Percentiles rank a stretch among this genome's conserved stretches.
These are phyloP conservation scores for Trachelus tabidus DNA, from an alignment of 2,888 invertebrate species.

Conservation along the genomic window DNA sequence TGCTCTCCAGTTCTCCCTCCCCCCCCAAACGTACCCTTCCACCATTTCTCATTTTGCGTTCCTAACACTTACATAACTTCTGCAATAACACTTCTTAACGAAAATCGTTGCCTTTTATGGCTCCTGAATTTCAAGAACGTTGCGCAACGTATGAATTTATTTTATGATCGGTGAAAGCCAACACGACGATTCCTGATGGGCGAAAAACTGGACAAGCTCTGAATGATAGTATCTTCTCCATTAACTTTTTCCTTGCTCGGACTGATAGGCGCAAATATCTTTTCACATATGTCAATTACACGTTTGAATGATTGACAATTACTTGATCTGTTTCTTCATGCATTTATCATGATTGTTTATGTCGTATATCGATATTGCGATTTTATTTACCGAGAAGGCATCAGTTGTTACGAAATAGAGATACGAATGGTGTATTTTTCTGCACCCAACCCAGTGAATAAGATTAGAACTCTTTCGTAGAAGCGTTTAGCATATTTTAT, in stretches of 20 bases:
- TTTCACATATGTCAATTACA: background rate
- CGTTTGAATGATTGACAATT: background rate
- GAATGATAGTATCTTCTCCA: background rate
- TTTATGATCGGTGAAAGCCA: background rate
- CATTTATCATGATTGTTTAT: too few species aligned
- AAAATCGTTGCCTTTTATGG: conserved; percentile 6
- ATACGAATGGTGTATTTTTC: too few species aligned
- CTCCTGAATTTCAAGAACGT: background rate
- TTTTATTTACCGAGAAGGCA: too few species aligned
- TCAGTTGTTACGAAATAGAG: too few species aligned
- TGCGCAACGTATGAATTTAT: background rate
- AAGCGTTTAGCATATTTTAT: too few species aligned
- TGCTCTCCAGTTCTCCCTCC: background rate
- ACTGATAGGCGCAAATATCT: background rate
- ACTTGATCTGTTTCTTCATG: background rate
- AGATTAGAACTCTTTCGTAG: too few species aligned
- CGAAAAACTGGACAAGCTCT: background rate
- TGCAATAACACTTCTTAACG: background rate
- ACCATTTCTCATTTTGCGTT: background rate
- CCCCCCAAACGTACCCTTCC: background rate
- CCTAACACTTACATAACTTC: background rate
- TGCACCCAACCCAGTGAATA: too few species aligned
- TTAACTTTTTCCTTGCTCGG: background rate
- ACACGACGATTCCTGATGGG: background rate
- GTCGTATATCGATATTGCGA: too few species aligned